Base-by-base conservation (phyloP, 2,113 vertebrate genomes). In the Stegastes partitus region DNA sequence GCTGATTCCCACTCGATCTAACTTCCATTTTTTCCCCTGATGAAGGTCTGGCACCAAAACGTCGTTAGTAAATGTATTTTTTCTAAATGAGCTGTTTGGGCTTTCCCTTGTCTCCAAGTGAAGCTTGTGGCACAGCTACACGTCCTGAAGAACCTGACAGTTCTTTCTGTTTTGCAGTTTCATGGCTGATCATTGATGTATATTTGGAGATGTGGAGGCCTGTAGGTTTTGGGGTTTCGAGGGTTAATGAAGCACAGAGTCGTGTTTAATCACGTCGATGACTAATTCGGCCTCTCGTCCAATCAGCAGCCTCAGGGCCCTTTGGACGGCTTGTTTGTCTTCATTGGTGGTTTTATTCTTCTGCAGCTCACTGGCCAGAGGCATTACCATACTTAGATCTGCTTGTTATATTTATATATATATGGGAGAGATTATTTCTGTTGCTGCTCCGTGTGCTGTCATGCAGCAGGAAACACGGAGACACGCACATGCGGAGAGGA, bases 191-290 rank as follows among this genome's bases (percentile, higher is more conserved):
- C 5, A 31, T 6, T 7, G 28, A 4, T 31, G 28, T 31, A 31
- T 6, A 6, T 31, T 31, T 6, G 5, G 5, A 31, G 28, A 31
- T 31, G 1, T 31, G n/a, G n/a, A n/a, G n/a, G n/a, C n/a, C 8
- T 31, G 5, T 7, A 31, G 28, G 28, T 31, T 61, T 74, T 31
- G 28, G 31, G 31, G 31, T 34, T 34, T 9, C 8, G 1, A 34
- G 9, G 31, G 31, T 69, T 53, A 39, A 79, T n/a, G 22, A 54
- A 59, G 53, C 12, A 1, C 39, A 14, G 14, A 16, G 28, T 56
- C 61, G 1, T 63, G 58, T 74, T 74, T 14, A 64, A 53, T 44
- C 22, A 76, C 74, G 59, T 31, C 19, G 50, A 85, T 82, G 79
- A 77, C 64, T 80, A 69, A 76, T 62, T 68, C 42, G n/a, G 31